Percentiles rank a stretch among this genome's conserved stretches.
These are phyloP conservation scores for Perca schrenkii DNA, from an alignment of 2,113 vertebrate genomes.

Conservation along the genomic window DNA sequence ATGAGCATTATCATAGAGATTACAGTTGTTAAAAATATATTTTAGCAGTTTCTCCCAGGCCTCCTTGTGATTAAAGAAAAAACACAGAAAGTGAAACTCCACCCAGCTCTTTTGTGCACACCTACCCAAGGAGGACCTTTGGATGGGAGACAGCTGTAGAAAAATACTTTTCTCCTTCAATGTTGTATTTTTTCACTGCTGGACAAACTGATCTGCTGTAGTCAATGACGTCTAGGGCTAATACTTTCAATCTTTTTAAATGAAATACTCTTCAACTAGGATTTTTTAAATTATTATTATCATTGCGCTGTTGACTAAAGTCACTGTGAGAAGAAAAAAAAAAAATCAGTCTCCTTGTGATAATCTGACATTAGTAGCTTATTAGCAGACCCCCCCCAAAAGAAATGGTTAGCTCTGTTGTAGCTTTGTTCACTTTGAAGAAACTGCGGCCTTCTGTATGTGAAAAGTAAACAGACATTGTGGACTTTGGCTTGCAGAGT, in stretches of 20 bases:
- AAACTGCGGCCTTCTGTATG: conserved; percentile 32
- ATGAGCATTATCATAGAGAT: conserved; percentile 60
- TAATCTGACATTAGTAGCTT: conserved; percentile 39
- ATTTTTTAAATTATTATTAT: conserved; percentile 8
- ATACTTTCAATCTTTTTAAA: conserved; percentile 44
- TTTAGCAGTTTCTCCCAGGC: conserved; percentile 55
- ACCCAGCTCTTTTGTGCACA: conserved; percentile 46
- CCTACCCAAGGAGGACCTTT: conserved; percentile 47
- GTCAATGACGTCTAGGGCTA: conserved; percentile 25
- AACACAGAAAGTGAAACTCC: conserved; percentile 53
- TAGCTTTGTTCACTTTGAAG: conserved; percentile 49
- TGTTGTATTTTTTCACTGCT: conserved; percentile 39
- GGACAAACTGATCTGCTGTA: conserved; percentile 40
- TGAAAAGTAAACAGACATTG: conserved; percentile 66
- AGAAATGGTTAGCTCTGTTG: conserved; percentile 32
- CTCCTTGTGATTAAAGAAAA: conserved; percentile 57
- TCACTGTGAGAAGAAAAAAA: conserved; percentile 12
- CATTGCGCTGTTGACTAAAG: conserved; percentile 32
- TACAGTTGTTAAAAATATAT: conserved; percentile 81
- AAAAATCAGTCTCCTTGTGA: conserved; percentile 9
- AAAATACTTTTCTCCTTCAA: conserved; percentile 76
- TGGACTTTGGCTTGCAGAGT: conserved; percentile 83
- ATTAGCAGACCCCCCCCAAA: conserved; percentile 35
- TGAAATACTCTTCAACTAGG: conserved; percentile 32
- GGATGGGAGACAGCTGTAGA: conserved; percentile 77